Base-by-base conservation (phyloP, 2,113 vertebrate genomes). In the Cephalopterus ornatus region DNA sequence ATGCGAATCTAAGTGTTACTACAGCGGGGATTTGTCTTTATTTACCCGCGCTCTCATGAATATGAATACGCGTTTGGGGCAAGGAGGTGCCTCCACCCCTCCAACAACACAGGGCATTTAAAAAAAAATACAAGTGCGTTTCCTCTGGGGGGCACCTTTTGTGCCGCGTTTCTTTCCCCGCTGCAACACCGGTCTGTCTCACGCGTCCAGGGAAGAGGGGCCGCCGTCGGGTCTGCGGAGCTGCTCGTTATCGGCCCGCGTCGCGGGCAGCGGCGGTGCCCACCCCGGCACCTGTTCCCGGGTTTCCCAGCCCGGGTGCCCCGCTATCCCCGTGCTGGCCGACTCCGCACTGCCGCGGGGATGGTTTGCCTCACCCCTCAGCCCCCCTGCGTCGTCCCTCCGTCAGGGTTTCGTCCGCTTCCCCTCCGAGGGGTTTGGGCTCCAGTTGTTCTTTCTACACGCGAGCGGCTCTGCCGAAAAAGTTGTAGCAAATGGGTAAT, bases 401-500 rank as follows among this genome's bases (percentile, higher is more conserved):
- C 35, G 12, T 74, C 44, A 56, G 81, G 70, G 77, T 87, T 77
- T 95, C 74, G 58, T 65, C 46, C 49, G 55, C 89, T 83, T 76
- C 88, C 85, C 88, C 85, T 84, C 56, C 68, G 65, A 71, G 62
- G 85, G 33, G 77, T 98, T 99, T 98, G 98, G 98, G 84, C 82
- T 98, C 98, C 97, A 98, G 98, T 98, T 99, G 98, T 98, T 98
- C 98, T 98, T 99, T 99, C 98, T 98, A 98, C 99, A 99, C 99
- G 98, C 98, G 99, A 99, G 98, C 98, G 98, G 76, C 95, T 97
- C 98, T 96, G 98, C 98, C 98, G 97, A 98, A 96, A 98, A 99
- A 99, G 98, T 99, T 99, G 99, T 98, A 98, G 97, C 98, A 99
- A 99, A 99, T 99, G 98, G 98, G 98, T 99, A 99, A 99, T 99